Conservation (phyloP, 2,888 invertebrate genomes). For the Scotopteryx bipunctaria region DNA sequence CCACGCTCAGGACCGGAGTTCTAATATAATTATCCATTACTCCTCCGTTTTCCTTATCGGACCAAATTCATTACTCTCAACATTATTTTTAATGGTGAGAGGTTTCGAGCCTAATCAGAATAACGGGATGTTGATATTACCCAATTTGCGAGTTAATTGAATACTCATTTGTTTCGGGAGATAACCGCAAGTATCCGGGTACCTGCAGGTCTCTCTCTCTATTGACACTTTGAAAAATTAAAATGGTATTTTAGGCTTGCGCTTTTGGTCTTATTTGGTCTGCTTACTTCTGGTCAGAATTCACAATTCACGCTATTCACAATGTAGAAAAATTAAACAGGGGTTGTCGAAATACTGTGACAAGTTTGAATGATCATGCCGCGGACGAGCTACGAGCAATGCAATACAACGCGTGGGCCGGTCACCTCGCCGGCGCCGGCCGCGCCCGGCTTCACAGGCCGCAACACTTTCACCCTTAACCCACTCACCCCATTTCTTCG, state of each 20-base stretch:
- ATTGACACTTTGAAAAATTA: not conserved
- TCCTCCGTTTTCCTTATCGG: slow-evolving; percentile 6
- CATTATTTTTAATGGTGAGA: slow-evolving; percentile 4
- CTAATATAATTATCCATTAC: not conserved
- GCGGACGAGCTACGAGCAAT: too few species aligned
- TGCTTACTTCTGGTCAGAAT: too few species aligned
- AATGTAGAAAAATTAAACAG: too few species aligned
- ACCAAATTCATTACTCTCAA: slow-evolving; percentile 1
- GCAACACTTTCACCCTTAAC: slow-evolving; percentile 18
- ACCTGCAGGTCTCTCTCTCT: not conserved
- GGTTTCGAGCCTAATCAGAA: slow-evolving; percentile 6
- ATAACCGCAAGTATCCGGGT: not conserved
- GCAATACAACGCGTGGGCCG: too few species aligned
- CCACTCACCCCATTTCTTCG: slow-evolving; percentile 15
- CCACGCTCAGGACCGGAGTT: not conserved
- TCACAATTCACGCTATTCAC: too few species aligned
- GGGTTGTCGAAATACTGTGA: too few species aligned
- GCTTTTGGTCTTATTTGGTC: too few species aligned
- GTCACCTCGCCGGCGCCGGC: too few species aligned
- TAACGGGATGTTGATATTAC: not conserved
- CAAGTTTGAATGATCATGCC: too few species aligned
- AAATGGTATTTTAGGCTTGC: too few species aligned
- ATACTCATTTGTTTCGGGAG: slow-evolving; percentile 5
- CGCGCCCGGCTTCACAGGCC: too few species aligned
- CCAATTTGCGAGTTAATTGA: slow-evolving; percentile 12